A percentile compares a stretch with the other conserved stretches of the same genome.
These are phyloP conservation scores for Palloptera scutellata DNA, from an alignment of 2,888 invertebrate genomes.

Conservation along the genomic window DNA sequence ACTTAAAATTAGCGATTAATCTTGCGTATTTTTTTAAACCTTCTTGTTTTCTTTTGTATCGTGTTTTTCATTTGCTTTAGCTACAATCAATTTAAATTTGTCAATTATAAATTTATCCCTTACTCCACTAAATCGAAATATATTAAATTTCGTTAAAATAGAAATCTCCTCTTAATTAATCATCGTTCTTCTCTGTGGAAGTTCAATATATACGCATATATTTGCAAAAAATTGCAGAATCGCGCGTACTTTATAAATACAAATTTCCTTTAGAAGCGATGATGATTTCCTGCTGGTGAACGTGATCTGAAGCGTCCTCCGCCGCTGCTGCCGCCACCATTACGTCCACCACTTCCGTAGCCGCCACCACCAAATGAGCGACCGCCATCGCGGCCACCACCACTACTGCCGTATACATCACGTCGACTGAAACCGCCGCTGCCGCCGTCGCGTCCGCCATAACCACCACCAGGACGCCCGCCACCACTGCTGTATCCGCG, in stretches of 20 bases:
- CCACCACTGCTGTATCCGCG: slow-evolving; percentile 44
- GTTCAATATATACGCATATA: not conserved
- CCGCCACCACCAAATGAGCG: slow-evolving; percentile 61
- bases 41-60: slow-evolving; percentile 14
- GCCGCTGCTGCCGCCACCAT: slow-evolving; percentile 60
- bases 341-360: slow-evolving; percentile 65
- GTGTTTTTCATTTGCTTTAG: slow-evolving; percentile 7
- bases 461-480: slow-evolving; percentile 38
- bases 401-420: slow-evolving; percentile 52
- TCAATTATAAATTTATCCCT: slow-evolving; percentile 9
- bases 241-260: not conserved
- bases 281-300: slow-evolving; percentile 54
- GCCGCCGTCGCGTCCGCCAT: slow-evolving; percentile 61
- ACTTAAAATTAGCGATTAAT: slow-evolving; percentile 28
- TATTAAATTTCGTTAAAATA: slow-evolving; percentile 13
- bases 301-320: slow-evolving; percentile 61
- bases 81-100: slow-evolving; percentile 18
- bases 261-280: slow-evolving; percentile 38
- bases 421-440: slow-evolving; percentile 55
- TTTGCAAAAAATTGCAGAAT: not conserved
- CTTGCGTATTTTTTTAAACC: slow-evolving; percentile 15
- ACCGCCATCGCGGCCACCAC: slow-evolving; percentile 59
- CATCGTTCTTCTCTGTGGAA: not conserved
- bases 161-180: not conserved
- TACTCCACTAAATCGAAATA: slow-evolving; percentile 14